phyloP scores from a whole-genome alignment of 1,140 invertebrate genomes.

The Meloidogyne hapla region DNA sequence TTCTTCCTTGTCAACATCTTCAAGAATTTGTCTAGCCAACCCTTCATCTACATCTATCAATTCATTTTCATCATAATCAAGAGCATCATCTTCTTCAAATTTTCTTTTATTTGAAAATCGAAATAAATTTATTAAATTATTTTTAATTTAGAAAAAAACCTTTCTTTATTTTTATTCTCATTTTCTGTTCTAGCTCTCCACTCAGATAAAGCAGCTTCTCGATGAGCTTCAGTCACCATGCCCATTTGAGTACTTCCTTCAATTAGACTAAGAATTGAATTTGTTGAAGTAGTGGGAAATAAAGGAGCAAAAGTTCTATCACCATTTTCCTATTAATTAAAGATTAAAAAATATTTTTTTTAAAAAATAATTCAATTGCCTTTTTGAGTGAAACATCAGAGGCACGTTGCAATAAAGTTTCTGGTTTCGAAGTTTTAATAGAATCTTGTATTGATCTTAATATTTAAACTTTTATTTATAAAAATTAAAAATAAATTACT shows the following conservation, averaged over 20 bases:
- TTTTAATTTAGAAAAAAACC: not conserved
- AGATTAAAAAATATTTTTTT: not conserved
- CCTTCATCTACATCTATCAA: not conserved
- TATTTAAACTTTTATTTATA: not conserved
- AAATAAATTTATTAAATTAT: not conserved
- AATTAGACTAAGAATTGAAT: conserved; percentile 1
- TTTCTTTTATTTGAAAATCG: not conserved
- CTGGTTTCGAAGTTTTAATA: not conserved
- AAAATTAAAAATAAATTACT: not conserved
- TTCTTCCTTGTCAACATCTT: not conserved
- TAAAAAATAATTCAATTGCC: not conserved
- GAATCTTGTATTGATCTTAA: not conserved
- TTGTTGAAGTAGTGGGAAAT: not conserved
- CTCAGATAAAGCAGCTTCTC: conserved; percentile 8
- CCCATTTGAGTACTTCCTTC: conserved; percentile 13
- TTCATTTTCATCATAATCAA: conserved; percentile 9
- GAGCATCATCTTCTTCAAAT: not conserved
- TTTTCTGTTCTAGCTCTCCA: conserved; percentile 4
- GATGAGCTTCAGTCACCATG: not conserved
- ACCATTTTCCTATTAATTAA: not conserved
- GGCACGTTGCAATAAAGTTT: not conserved
- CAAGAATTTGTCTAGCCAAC: not conserved
- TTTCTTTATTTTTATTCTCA: not conserved
- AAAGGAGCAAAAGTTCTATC: not conserved
- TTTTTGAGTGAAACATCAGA: not conserved